Base-by-base conservation (phyloP, 1,140 invertebrate genomes). In the Ooceraea biroi region DNA sequence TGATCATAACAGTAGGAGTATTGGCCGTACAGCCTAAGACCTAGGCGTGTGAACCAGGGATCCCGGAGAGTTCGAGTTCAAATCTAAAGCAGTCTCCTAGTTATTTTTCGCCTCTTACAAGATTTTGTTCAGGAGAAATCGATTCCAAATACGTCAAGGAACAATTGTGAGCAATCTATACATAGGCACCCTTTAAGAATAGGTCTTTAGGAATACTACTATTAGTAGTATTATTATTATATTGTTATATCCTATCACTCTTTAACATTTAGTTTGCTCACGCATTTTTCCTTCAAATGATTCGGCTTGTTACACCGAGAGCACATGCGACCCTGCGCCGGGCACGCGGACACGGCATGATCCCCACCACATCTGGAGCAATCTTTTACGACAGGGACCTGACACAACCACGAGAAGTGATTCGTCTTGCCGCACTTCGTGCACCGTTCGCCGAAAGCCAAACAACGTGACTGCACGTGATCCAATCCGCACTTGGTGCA, bases 321-420 rank as follows among this genome's bases (percentile, higher is more conserved):
- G 10, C 82, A 84, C 36, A 50, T 30, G 41, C 36, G 25, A 12
- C 74, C 63, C 61, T 78, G 61, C 2, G 63, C 82, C 1, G 73
- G 82, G 14, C 82, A 83, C 27, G 46, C 19, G 17, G 82, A 66
- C 19, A 77, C 30, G 30, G 44, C 50, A 7, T 83, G 82, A n/a
- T 77, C 44, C 4, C 3, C 10, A 5, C 72, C 82, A 36, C 72
- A 83, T 68, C 72, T 66, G 17, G n/a, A 12, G 14, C 82, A 83
- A 68, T 77, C 22, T 19, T 44, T 60, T 19, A 77, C 41, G 44
- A 60, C 7, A 27, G 41, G 60, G 14, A 50, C 19, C 36, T 61
- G 22, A 41, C 84, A 88, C 22, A 84, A 55, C 80, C 41, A 86
- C 7, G 86, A 55, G 60, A 82, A 82, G 72, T 88, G 87, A 22